Percentiles rank a stretch among this genome's conserved stretches.
Evolutionary conservation across 92 coral and sea anemone species (phyloP).

Genomic region (Heliopora coerulea): DNA sequence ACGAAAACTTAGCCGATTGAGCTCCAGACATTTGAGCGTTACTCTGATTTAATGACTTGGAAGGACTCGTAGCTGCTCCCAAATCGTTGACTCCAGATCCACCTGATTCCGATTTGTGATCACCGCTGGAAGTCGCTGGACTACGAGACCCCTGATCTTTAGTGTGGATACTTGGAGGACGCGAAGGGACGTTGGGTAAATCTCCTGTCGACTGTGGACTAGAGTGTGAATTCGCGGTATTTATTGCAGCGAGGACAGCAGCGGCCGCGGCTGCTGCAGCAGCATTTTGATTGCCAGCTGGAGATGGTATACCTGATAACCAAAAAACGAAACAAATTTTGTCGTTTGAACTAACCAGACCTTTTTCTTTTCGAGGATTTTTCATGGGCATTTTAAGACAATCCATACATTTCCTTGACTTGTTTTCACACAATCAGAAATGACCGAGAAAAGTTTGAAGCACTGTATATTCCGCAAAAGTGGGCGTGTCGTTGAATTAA

Average conservation of each 20-base stretch:
- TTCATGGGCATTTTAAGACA: too few relatives aligned
- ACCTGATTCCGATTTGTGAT: conserved; percentile 56
- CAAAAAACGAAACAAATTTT: background rate
- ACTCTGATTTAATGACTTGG: background rate
- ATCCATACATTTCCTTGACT: too few relatives aligned
- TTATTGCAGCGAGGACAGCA: conserved; percentile 71
- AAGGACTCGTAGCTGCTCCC: conserved; percentile 66
- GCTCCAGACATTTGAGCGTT: background rate
- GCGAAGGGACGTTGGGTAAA: conserved; percentile 63
- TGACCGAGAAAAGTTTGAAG: too few relatives aligned
- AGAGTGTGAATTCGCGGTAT: conserved; percentile 62
- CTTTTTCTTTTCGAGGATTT: too few relatives aligned
- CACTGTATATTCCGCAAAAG: too few relatives aligned
- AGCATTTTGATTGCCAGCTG: conserved; percentile 46
- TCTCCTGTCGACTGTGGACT: conserved; percentile 55
- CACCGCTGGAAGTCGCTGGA: conserved; percentile 61
- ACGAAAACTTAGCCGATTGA: background rate
- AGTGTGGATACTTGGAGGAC: conserved; percentile 53
- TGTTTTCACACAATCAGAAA: too few relatives aligned
- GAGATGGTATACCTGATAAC: conserved; percentile 35
- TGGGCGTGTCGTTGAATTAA: too few relatives aligned
- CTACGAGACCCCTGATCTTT: conserved; percentile 52
- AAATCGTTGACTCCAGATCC: conserved; percentile 52
- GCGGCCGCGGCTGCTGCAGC: conserved; percentile 93
- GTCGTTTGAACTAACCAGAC: too few relatives aligned